Percentiles rank a stretch among this genome's conserved stretches.
Evolutionary conservation across 2,888 invertebrate genomes (phyloP).

Genomic region (Phengaris alcon): DNA sequence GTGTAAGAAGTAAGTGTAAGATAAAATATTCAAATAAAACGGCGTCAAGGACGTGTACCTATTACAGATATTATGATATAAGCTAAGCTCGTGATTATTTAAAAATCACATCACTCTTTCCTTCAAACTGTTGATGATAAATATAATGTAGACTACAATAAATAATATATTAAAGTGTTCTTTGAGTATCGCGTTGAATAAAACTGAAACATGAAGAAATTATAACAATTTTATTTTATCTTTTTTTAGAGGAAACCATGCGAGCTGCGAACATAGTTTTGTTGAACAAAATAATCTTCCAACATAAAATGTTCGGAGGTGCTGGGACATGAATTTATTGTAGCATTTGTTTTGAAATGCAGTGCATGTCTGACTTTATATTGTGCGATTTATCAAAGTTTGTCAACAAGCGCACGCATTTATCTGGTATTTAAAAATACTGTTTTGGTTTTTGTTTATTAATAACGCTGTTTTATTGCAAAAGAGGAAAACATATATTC

Average conservation of each 20-base stretch:
- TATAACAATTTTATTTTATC: slow-evolving; percentile 15
- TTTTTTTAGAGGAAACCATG: slow-evolving; percentile 15
- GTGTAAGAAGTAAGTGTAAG: no score
- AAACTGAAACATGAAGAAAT: slow-evolving; percentile 13
- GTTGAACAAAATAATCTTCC: slow-evolving; percentile 21
- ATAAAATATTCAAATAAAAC: no score
- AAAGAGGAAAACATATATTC: not conserved
- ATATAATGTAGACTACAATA: not conserved
- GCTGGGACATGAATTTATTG: slow-evolving; percentile 28
- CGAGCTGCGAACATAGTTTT: slow-evolving; percentile 17
- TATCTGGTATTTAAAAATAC: slow-evolving; percentile 49
- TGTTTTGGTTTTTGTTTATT: not conserved
- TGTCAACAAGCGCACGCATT: slow-evolving; percentile 52
- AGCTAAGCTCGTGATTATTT: no score
- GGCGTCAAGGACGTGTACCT: no score
- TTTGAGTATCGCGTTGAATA: slow-evolving; percentile 9
- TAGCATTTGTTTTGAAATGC: slow-evolving; percentile 30
- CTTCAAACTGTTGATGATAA: no score
- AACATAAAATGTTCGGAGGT: slow-evolving; percentile 25
- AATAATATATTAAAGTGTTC: not conserved
- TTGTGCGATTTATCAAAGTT: slow-evolving; percentile 38
- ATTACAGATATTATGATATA: no score
- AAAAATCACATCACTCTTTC: no score
- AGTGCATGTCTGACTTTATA: slow-evolving; percentile 33
- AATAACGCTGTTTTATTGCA: not conserved